Evolutionary conservation across 2,888 invertebrate species (phyloP).

Genomic region (Heliothis peltigera): DNA sequence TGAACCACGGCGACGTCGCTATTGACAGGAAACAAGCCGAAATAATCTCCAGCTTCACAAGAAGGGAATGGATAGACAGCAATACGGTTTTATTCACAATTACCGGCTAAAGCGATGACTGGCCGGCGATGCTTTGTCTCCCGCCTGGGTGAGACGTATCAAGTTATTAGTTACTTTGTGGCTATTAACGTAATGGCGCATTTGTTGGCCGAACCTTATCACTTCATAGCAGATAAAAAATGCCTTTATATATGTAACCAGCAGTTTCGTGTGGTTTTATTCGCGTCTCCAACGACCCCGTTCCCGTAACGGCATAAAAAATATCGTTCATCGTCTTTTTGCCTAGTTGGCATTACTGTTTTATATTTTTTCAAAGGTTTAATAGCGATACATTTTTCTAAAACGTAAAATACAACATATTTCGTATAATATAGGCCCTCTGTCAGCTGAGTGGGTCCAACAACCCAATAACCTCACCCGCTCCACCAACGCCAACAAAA

Average conservation of each 20-base stretch:
- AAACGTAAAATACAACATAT: not conserved
- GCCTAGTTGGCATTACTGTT: no score
- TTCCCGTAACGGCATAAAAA: no score
- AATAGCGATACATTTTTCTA: no score
- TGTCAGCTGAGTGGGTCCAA: not conserved
- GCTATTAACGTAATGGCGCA: constrained; percentile 33
- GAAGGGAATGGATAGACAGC: not conserved
- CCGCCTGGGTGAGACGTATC: constrained; percentile 5
- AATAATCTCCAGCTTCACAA: not conserved
- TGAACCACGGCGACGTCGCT: not conserved
- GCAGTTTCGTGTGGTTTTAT: no score
- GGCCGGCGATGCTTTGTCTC: constrained; percentile 20
- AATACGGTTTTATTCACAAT: constrained; percentile 28
- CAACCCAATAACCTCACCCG: constrained; percentile 20
- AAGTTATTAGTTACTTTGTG: constrained; percentile 31
- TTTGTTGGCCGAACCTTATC: constrained; percentile 14
- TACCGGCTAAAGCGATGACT: constrained; percentile 27
- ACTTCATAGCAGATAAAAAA: not conserved
- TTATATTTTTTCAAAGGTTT: no score
- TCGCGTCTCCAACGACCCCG: no score
- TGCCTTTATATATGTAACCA: not conserved
- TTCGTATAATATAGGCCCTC: not conserved
- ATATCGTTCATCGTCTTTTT: no score
- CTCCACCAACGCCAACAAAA: constrained; percentile 34
- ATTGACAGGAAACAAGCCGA: not conserved